These are phyloP conservation scores for Rhabditophanes sp. DNA, from an alignment of 2,888 invertebrate species.

Conservation along the genomic window DNA sequence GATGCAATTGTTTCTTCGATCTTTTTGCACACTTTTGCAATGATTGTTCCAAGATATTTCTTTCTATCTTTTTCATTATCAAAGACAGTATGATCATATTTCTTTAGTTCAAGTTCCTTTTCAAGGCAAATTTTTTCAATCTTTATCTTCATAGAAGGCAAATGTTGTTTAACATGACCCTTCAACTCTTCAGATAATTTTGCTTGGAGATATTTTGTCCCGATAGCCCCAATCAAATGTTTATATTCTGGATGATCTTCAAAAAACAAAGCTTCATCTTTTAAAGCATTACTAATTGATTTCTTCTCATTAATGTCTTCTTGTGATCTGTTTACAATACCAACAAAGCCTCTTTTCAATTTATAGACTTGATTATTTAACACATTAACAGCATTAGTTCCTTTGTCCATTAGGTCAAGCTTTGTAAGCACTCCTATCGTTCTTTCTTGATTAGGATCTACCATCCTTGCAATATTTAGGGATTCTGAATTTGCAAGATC, in stretches of 20 bases:
- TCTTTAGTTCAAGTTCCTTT: slow-evolving; percentile 98
- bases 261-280: slow-evolving; percentile 93
- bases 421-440: slow-evolving; percentile 98
- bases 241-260: slow-evolving; percentile 89
- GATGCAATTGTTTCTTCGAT: no score
- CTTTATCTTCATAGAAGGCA: slow-evolving; percentile 83
- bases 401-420: slow-evolving; percentile 96
- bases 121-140: slow-evolving; percentile 84
- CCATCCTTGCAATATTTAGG: slow-evolving; percentile 63
- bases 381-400: slow-evolving; percentile 90
- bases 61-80: no score
- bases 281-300: slow-evolving; percentile 82
- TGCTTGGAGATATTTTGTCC: slow-evolving; percentile 87
- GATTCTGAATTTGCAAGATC: slow-evolving; percentile 89
- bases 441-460: slow-evolving; percentile 58
- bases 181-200: slow-evolving; percentile 93
- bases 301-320: slow-evolving; percentile 95
- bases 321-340: slow-evolving; percentile 95
- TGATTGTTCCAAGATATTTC: no score
- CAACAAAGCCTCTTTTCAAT: no score
- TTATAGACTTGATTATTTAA: no score
- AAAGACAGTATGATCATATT: no score
- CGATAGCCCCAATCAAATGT: slow-evolving; percentile 88
- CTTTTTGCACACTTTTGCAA: no score
- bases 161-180: slow-evolving; percentile 84